Conservation (phyloP, 2,113 vertebrate genomes). For the Onychostruthus taczanowskii region DNA sequence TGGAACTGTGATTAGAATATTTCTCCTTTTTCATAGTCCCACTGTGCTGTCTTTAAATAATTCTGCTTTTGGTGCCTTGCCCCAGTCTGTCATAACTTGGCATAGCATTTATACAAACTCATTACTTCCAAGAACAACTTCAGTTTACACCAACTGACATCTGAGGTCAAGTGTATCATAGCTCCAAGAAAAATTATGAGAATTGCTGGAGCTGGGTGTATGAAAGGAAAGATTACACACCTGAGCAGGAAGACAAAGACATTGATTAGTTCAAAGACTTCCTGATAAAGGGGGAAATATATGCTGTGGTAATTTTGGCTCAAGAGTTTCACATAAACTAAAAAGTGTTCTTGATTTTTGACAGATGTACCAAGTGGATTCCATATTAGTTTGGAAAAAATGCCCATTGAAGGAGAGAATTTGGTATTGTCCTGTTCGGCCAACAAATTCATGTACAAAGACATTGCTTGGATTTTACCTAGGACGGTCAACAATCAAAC, state of each 20-base stretch:
- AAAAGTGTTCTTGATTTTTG: slow-evolving; percentile 58
- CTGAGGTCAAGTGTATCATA: background rate
- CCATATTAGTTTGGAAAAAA: slow-evolving; percentile 77
- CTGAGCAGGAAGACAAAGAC: background rate
- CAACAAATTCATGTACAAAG: slow-evolving; percentile 89
- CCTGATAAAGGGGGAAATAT: background rate
- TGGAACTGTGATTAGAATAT: background rate
- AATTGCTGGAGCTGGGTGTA: background rate
- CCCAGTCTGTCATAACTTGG: background rate
- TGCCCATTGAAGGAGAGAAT: slow-evolving; percentile 86
- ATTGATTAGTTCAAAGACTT: slow-evolving; percentile 7
- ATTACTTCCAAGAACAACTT: background rate
- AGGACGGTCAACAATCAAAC: slow-evolving; percentile 72
- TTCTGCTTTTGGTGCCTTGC: slow-evolving; percentile 4
- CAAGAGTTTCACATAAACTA: background rate
- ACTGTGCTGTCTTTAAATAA: background rate
- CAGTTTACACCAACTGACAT: background rate
- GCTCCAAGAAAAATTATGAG: background rate
- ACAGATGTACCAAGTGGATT: slow-evolving; percentile 89
- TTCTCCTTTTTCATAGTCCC: background rate
- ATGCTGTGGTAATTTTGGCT: background rate
- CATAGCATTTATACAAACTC: background rate
- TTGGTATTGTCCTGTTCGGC: slow-evolving; percentile 85
- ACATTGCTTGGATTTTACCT: slow-evolving; percentile 82
- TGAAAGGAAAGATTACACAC: slow-evolving; percentile 2